Evolutionary conservation across 2,888 invertebrate genomes (phyloP), one percentile per base, ranked within the genome.

Genomic region (Cantharis flavilabris): DNA sequence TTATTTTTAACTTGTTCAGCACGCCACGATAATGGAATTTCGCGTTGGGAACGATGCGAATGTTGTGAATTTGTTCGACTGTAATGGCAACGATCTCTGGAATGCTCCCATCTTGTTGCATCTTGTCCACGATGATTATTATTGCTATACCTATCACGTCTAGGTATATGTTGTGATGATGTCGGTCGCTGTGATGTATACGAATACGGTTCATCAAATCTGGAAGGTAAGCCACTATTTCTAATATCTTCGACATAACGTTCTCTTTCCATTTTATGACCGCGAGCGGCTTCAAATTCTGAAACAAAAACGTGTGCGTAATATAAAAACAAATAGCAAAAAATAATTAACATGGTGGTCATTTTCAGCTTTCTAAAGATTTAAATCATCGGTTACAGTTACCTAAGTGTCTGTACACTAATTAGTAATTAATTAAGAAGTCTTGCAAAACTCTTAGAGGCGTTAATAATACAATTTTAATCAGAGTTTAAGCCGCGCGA

Each of bases 271-370:
- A 94, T 93, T 77, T 89, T 83, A 84, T 94, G 92, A 0, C 94
- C 94, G 9, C 94, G 91, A 3, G 94, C 93, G 18, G 85, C 86
- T 84, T 91, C 90, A 83, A 94, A 93, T 81, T 86, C 94, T 94
- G 87, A 63, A 86, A 87, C 14, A 73, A 76, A 77, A 49, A 49
- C 49, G 49, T n/a, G 3, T 49, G n/a, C 49, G 49, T 49, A 49
- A 49, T 49, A 49, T 49, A 49, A 49, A 49, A 49, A 49, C 49
- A 67, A 26, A 67, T 23, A 67, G 23, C 16, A 23, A 13, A 67
- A 67, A 18, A 67, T 23, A 16, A 67, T 49, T 49, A 49, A n/a
- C 49, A 49, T 49, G 49, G 49, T 49, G 49, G n/a, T 49, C 49
- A 49, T 49, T 49, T 49, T 49, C 49, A 49, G 49, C 49, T 70